Base-by-base conservation (phyloP, 2,888 invertebrate species). In the Lithophane leautieri region DNA sequence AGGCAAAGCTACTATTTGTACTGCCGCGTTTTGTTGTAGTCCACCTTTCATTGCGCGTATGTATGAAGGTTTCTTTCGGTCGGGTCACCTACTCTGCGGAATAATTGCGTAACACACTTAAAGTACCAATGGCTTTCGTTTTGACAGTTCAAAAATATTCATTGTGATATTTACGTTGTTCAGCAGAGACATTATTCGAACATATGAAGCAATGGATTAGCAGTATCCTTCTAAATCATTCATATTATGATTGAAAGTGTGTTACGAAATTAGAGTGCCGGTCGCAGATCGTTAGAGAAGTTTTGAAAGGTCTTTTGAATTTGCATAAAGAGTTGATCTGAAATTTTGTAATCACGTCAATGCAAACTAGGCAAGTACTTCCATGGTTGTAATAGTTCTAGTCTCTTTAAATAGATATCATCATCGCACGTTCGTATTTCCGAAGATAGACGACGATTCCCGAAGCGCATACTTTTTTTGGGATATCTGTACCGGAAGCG, bases 401-500 rank as follows among this genome's bases (percentile, higher is more conserved):
- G 28, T 8, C 16, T 9, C 16, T n/a, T n/a, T 58, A 16, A 14
- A 58, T 28, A 25, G 16, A 58, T 28, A 28, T 4, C 19, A 60
- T 34, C 28, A 28, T 28, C 9, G 9, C 16, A 28, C 14, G n/a
- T 12, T 54, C 54, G n/a, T 12, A 54, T 25, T 54, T n/a, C 12
- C n/a, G 6, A 25, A 56, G 25, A 58, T 4, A 54, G 16, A 58
- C 28, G 19, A 58, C 25, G 28, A 28, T 28, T 58, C 28, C 28
- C 28, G 16, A 58, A 28, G 9, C 58, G 28, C 58, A 60, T 34
- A 34, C 28, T 19, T 9, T 34, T 28, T 8, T 34, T 60, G 60
- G 60, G 28, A 19, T 19, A 34, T 19, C 19, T 60, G 34, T 60
- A 60, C 95, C 95, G 12, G 95, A 95, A 71, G 87, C 83, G 77